Base-by-base conservation (phyloP, 1,140 invertebrate species). In the Solen grandis region DNA sequence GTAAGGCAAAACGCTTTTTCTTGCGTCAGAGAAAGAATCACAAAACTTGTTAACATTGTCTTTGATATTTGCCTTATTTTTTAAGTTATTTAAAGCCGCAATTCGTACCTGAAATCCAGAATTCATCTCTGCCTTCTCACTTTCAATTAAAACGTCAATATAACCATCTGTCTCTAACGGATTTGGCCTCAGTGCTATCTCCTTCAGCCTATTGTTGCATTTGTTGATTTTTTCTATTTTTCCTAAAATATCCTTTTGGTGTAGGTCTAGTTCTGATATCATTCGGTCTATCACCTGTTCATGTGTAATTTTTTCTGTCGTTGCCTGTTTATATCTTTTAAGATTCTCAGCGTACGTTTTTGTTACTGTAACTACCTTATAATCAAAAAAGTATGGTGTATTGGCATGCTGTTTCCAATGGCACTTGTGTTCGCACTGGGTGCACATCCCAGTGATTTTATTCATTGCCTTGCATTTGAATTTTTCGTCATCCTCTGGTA, bases 391-490 rank as follows among this genome's bases (percentile, higher is more conserved):
- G 33, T 68, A 69, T 1, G 36, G 55, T 10, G 57, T 79, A 29
- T 79, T 79, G 19, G 16, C 41, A 29, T 79, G 76, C n/a, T 35
- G 33, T 3, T 69, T n/a, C 76, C 76, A 79, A 33, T 14, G 25
- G 41, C 76, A 79, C 8, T 41, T 35, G 1, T 79, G 31, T 22
- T 52, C 52, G 41, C 76, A 79, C 4, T 33, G 22, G 0, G 38
- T 79, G 38, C 76, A 79, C 5, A 50, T 8, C 5, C 76, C 76
- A 5, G 41, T 16, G n/a, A n/a, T n/a, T 19, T 2, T 1, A 38
- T 25, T 36, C 29, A 65, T 63, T n/a, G 72, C 72, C 25, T 14
- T 13, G 25, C 72, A 75, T 0, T 36, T 1, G 25, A 13, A 8
- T 63, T 75, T 75, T 14, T 54, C 72, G 2, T 63, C 38, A n/a